phyloP scores from a whole-genome alignment of 2,888 invertebrate genomes.

The Sisyra terminalis region DNA sequence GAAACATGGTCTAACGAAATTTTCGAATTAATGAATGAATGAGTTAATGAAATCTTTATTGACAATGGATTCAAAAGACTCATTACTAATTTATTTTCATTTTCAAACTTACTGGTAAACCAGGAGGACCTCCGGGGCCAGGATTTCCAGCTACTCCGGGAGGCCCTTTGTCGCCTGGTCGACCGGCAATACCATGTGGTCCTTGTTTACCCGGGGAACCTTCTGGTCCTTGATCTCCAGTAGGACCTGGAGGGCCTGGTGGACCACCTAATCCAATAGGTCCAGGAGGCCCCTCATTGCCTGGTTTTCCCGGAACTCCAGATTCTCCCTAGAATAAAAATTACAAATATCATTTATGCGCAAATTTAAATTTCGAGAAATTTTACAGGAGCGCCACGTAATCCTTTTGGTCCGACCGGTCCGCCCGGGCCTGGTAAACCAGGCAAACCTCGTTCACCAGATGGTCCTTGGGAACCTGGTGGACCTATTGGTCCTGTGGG shows the following conservation, averaged over 20 bases:
- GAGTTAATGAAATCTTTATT: too few species aligned
- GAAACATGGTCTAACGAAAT: too few species aligned
- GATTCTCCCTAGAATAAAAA: constrained; percentile 39
- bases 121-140: constrained; percentile 19
- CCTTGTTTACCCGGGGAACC: constrained; percentile 52
- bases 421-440: constrained; percentile 45
- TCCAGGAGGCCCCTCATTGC: constrained; percentile 56
- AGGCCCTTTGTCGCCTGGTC: constrained; percentile 64
- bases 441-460: constrained; percentile 51
- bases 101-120: constrained; percentile 39
- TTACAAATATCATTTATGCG: constrained; percentile 1
- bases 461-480: constrained; percentile 48
- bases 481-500: constrained; percentile 51
- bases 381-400: constrained; percentile 42
- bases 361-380: not conserved
- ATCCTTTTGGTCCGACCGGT: constrained; percentile 43
- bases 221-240: constrained; percentile 40
- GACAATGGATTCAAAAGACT: too few species aligned
- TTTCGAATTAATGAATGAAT: too few species aligned
- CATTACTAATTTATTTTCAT: not conserved
- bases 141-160: constrained; percentile 46
- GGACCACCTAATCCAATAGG: constrained; percentile 46
- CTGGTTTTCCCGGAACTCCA: constrained; percentile 55
- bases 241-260: constrained; percentile 45
- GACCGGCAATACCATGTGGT: constrained; percentile 50